Evolutionary conservation across 2,797 vertebrate species (phyloP).

Genomic region (Bucorvus abyssinicus): DNA sequence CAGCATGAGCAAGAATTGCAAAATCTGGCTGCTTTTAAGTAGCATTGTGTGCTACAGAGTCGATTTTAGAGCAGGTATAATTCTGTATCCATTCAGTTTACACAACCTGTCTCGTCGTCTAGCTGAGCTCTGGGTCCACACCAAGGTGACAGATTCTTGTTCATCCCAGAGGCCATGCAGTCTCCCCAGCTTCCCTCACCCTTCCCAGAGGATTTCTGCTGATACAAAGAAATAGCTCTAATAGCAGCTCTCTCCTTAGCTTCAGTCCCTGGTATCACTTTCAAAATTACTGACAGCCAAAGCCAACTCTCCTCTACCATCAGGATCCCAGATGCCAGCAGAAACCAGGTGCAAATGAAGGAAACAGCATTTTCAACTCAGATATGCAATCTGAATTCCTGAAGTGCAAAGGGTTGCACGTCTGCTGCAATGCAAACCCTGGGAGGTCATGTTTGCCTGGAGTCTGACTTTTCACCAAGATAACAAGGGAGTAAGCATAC

Average conservation of each 20-base stretch:
- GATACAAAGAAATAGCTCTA: neutral
- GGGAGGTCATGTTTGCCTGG: neutral
- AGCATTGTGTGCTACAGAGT: neutral
- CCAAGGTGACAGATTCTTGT: neutral
- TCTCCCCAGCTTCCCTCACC: neutral
- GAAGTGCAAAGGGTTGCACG: neutral
- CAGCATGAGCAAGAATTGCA: slow-evolving; percentile 20
- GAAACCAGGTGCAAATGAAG: neutral
- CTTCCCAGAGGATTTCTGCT: neutral
- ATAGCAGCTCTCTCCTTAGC: neutral
- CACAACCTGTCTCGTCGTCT: neutral
- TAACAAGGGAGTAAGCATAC: neutral
- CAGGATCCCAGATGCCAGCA: neutral
- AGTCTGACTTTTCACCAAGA: neutral
- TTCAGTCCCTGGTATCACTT: neutral
- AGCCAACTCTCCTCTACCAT: neutral
- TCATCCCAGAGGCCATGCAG: neutral
- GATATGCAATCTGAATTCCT: neutral
- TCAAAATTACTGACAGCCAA: neutral
- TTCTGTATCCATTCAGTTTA: neutral
- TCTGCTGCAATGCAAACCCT: neutral
- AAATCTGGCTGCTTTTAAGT: slow-evolving; percentile 23
- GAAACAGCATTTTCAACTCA: slow-evolving; percentile 3
- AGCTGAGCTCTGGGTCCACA: neutral
- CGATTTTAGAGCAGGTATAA: neutral